These are phyloP conservation scores for Dorcus parallelipipedus DNA, from an alignment of 2,888 invertebrate genomes.

Conservation along the genomic window DNA sequence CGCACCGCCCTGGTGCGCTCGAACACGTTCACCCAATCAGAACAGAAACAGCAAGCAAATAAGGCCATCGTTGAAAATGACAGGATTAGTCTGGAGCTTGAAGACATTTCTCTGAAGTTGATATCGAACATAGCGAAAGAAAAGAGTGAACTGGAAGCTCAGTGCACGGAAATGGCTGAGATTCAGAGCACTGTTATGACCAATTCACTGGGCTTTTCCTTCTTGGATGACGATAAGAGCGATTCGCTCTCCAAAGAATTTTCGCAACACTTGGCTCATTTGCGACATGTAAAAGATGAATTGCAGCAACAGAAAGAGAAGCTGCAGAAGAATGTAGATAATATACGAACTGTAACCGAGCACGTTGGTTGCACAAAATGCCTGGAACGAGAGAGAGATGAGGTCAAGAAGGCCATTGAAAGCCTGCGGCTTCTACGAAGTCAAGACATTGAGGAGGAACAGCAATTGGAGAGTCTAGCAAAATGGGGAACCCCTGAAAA, in stretches of 20 bases:
- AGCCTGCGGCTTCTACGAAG: background rate
- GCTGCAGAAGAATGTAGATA: slow-evolving; percentile 51
- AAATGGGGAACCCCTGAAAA: slow-evolving; percentile 53
- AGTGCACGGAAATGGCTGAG: slow-evolving; percentile 66
- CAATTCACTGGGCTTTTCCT: slow-evolving; percentile 15
- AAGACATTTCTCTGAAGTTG: slow-evolving; percentile 72
- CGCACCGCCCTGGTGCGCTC: slow-evolving; percentile 52
- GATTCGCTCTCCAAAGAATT: slow-evolving; percentile 62
- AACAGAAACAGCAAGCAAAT: slow-evolving; percentile 55
- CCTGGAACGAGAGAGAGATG: background rate
- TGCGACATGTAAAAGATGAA: slow-evolving; percentile 61
- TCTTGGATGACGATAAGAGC: slow-evolving; percentile 59
- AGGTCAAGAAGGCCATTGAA: background rate
- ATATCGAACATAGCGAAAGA: slow-evolving; percentile 67
- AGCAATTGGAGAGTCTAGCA: slow-evolving; percentile 42
- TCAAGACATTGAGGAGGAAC: slow-evolving; percentile 14
- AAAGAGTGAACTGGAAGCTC: slow-evolving; percentile 65
- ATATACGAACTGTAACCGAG: slow-evolving; percentile 46
- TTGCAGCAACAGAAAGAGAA: slow-evolving; percentile 61
- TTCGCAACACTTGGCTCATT: slow-evolving; percentile 60
- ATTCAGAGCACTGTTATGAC: slow-evolving; percentile 49
- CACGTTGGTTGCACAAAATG: slow-evolving; percentile 33
- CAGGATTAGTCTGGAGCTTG: slow-evolving; percentile 64
- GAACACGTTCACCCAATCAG: slow-evolving; percentile 68
- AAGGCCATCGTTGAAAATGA: slow-evolving; percentile 50